A percentile compares a stretch with the other conserved stretches of the same genome.
phyloP scores from a whole-genome alignment of 2,113 vertebrate species.

The Syngnathoides biaculeatus region DNA sequence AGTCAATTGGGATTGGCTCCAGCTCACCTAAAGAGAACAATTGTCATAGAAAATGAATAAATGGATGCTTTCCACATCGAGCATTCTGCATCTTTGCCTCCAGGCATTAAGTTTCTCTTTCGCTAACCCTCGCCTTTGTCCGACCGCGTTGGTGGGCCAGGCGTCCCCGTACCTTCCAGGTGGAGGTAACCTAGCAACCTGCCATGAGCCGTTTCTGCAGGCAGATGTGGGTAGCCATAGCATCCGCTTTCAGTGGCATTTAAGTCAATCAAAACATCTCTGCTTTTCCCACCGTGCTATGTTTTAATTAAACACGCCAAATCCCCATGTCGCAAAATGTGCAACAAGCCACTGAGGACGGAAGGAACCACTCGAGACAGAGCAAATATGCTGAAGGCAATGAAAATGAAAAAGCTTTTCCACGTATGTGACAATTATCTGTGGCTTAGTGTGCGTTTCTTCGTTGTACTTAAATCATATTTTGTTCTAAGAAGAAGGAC shows the following conservation, averaged over 20 bases:
- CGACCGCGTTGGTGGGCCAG: constrained; percentile 28
- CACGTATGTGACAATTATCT: constrained; percentile 3
- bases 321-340: constrained; percentile 11
- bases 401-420: constrained; percentile 9
- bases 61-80: background rate
- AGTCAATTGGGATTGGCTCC: no score
- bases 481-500: constrained; percentile 30
- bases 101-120: constrained; percentile 23
- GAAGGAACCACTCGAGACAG: constrained; percentile 20
- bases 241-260: background rate
- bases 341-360: constrained; percentile 11
- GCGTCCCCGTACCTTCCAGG: constrained; percentile 46
- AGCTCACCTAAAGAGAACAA: no score
- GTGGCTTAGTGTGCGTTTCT: background rate
- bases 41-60: no score
- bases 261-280: constrained; percentile 28
- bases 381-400: constrained; percentile 7
- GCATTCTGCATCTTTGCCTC: constrained; percentile 16
- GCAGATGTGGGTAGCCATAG: constrained; percentile 43
- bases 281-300: constrained; percentile 17
- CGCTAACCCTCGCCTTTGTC: constrained; percentile 32
- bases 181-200: constrained; percentile 32
- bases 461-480: constrained; percentile 19
- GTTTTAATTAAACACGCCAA: constrained; percentile 19
- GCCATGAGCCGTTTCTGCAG: constrained; percentile 4